Evolutionary conservation across 2,113 vertebrate genomes (phyloP).

Genomic region (Clupea harengus): DNA sequence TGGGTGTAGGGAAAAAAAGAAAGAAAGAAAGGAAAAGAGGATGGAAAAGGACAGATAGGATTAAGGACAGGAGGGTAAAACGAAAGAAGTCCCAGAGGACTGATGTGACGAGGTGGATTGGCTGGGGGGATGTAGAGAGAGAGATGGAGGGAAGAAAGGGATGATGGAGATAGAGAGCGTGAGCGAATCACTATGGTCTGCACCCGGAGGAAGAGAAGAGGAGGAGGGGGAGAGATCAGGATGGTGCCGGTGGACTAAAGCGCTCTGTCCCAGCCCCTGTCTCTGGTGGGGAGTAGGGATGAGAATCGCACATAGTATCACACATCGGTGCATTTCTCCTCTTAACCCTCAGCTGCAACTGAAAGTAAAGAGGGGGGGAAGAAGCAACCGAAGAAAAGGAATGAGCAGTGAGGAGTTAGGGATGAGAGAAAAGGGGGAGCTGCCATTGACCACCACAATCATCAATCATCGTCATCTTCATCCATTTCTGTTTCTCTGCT

Average conservation of each 20-base stretch:
- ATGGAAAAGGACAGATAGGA: background rate
- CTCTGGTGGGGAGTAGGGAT: constrained; percentile 54
- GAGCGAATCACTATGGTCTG: background rate
- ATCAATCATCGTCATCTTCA: background rate
- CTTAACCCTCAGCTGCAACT: constrained; percentile 57
- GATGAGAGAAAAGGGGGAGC: constrained; percentile 21
- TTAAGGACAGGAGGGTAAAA: background rate
- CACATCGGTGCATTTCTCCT: constrained; percentile 49
- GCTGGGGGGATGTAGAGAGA: too few species aligned
- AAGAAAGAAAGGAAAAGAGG: constrained; percentile 20
- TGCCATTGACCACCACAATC: constrained; percentile 21
- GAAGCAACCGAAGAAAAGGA: constrained; percentile 69
- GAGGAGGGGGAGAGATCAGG: constrained; percentile 36
- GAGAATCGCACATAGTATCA: constrained; percentile 19
- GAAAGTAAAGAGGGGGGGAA: constrained; percentile 61
- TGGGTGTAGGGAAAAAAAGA: constrained; percentile 51
- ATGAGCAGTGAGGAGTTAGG: constrained; percentile 47
- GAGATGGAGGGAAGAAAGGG: background rate
- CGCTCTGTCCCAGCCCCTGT: constrained; percentile 52
- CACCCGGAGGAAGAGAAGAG: background rate
- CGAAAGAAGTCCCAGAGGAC: background rate
- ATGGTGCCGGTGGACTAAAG: constrained; percentile 50
- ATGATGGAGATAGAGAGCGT: background rate
- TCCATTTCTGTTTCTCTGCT: background rate
- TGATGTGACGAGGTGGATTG: background rate